Conservation (phyloP, 1,140 invertebrate species). For the Panulirus ornatus region DNA sequence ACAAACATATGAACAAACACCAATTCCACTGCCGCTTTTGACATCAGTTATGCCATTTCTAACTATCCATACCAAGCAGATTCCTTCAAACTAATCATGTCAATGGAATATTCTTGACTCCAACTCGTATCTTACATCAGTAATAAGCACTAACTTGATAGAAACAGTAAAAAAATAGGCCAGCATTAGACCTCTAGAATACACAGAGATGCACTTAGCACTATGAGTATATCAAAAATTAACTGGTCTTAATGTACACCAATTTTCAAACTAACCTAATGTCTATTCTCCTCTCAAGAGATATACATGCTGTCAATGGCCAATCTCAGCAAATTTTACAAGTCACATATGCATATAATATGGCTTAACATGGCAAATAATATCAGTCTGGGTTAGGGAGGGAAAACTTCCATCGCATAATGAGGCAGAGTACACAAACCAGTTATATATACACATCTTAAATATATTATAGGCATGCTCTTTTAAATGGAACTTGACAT, state of each 20-base stretch:
- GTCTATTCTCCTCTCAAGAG: background rate
- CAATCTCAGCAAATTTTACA: background rate
- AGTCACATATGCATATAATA: background rate
- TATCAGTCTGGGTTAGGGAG: background rate
- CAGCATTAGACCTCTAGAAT: slow-evolving; percentile 8
- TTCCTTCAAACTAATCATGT: background rate
- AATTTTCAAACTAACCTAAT: slow-evolving; percentile 48
- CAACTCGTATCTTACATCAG: slow-evolving; percentile 4
- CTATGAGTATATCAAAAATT: slow-evolving; percentile 53
- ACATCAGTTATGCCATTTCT: too few relatives aligned
- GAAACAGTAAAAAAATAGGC: slow-evolving; percentile 31
- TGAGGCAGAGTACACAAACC: background rate
- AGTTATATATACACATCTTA: background rate
- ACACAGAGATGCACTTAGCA: slow-evolving; percentile 20
- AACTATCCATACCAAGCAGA: background rate
- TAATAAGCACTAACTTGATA: background rate
- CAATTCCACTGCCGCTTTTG: too few relatives aligned
- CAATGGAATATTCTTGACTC: background rate
- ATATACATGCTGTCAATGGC: slow-evolving; percentile 9
- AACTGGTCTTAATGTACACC: slow-evolving; percentile 31
- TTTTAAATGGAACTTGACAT: background rate
- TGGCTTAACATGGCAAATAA: background rate
- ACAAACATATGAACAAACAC: too few relatives aligned
- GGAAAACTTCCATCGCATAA: background rate
- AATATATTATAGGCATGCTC: background rate